These are phyloP conservation scores for Plecotus auritus DNA, from an alignment of 2,113 vertebrate species.

Conservation along the genomic window DNA sequence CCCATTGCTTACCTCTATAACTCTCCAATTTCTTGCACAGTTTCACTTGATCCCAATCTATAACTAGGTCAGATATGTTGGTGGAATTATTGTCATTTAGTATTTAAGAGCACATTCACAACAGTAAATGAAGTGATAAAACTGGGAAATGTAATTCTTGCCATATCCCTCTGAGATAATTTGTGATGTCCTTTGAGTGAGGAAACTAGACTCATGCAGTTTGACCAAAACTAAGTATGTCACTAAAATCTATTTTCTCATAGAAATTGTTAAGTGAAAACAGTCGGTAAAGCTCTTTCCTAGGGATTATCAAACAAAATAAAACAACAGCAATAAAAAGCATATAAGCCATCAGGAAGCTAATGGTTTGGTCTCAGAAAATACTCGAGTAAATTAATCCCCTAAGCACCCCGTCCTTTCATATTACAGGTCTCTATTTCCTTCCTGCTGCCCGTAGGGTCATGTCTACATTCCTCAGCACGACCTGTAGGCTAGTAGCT, in stretches of 20 bases:
- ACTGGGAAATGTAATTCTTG: constrained; percentile 46
- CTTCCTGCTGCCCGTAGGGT: neutral
- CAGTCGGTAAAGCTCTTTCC: neutral
- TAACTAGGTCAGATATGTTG: constrained; percentile 49
- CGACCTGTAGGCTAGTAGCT: neutral
- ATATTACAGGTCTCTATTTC: neutral
- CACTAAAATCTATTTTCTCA: neutral
- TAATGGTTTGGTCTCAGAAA: neutral
- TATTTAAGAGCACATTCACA: constrained; percentile 34
- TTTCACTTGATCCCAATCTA: neutral
- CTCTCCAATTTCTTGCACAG: neutral
- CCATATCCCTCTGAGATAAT: constrained; percentile 57
- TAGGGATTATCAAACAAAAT: neutral
- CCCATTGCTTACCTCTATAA: neutral
- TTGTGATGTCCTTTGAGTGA: constrained; percentile 8
- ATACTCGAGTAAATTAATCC: neutral
- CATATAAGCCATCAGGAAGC: neutral
- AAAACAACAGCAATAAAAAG: neutral
- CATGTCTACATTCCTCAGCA: neutral
- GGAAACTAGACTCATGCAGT: constrained; percentile 13
- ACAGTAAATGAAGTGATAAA: constrained; percentile 38
- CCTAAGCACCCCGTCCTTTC: neutral
- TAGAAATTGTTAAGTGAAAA: neutral
- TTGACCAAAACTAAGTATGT: neutral
- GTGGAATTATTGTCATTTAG: constrained; percentile 40